Evolutionary conservation across 1,140 invertebrate species (phyloP), one percentile per base, ranked within the genome.

Genomic region (Caenorhabditis brenneri): DNA sequence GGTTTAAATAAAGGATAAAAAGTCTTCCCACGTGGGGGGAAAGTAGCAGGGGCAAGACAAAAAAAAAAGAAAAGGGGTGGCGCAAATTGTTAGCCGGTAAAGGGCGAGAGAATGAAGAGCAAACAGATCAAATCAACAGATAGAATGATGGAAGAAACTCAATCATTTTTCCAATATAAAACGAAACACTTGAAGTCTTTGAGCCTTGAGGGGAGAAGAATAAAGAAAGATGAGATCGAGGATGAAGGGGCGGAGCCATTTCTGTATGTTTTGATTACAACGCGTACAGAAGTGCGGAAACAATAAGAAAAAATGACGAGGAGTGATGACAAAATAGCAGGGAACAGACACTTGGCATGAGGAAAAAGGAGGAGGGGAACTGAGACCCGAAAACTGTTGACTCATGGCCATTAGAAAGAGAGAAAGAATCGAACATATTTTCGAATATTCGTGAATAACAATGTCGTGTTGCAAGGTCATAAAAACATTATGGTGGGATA

Each of bases 261-360:
- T 74, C 65, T 74, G 65, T 74, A 74, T 74, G 65, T 74, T 74
- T 74, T 74, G 65, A 74, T 74, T 74, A 74, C 58, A 39, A 65
- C 33, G 12, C n/a, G n/a, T n/a, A 22, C 65, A 39, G 65, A 19
- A 42, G 19, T n/a, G 10, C n/a, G 42, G 6, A 42, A 12, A 24
- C 9, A 24, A 22, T 10, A 12, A 31, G 19, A 39, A 42, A 46
- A 46, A 74, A 22, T 42, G 36, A n/a, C n/a, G n/a, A n/a, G n/a
- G n/a, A n/a, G n/a, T n/a, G n/a, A n/a, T 12, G 36, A 12, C 5
- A 42, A 42, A 42, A 42, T 42, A 42, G 39, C 12, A 12, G 5
- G 39, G 12, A 42, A 12, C 39, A 51, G 49, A n/a, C 49, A 51
- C 5, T 51, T 22, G 6, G 6, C 49, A 51, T 16, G 49, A 51